These are phyloP conservation scores for Chloroclystis v-ata DNA, from an alignment of 2,888 invertebrate genomes.

Conservation along the genomic window DNA sequence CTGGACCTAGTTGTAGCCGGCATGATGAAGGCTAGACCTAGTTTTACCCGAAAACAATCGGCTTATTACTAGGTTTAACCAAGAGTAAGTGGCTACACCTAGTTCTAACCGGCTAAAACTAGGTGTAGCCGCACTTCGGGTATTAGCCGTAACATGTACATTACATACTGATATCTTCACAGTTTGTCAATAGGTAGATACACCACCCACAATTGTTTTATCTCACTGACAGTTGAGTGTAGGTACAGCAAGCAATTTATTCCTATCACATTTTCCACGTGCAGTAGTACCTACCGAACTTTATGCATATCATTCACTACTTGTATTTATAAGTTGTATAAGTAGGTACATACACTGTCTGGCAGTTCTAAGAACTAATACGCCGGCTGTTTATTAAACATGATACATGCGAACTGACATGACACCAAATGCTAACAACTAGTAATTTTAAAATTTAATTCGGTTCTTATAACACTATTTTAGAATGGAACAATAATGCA, in stretches of 20 bases:
- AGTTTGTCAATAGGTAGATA: too few species aligned
- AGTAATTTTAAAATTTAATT: conserved; percentile 28
- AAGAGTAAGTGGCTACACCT: too few species aligned
- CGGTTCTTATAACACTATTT: conserved; percentile 1
- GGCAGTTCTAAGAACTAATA: conserved; percentile 13
- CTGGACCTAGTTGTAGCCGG: too few species aligned
- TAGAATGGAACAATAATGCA: neutral
- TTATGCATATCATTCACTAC: conserved; percentile 35
- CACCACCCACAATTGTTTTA: too few species aligned
- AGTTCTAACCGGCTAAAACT: too few species aligned
- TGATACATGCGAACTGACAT: conserved; percentile 12
- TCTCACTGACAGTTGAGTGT: conserved; percentile 38
- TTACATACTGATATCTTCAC: too few species aligned
- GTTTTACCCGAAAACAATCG: too few species aligned
- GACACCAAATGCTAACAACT: conserved; percentile 31
- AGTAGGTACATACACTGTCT: neutral
- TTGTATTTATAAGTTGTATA: neutral
- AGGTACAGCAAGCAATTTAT: conserved; percentile 41
- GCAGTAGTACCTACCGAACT: conserved; percentile 43
- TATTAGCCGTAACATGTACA: too few species aligned
- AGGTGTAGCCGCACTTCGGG: too few species aligned
- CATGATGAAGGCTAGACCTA: too few species aligned
- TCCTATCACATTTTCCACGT: conserved; percentile 59
- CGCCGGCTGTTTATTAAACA: conserved; percentile 25
- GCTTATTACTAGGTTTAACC: too few species aligned